phyloP scores from a whole-genome alignment of 2,888 invertebrate species.

The Tromatobia lineatoria region DNA sequence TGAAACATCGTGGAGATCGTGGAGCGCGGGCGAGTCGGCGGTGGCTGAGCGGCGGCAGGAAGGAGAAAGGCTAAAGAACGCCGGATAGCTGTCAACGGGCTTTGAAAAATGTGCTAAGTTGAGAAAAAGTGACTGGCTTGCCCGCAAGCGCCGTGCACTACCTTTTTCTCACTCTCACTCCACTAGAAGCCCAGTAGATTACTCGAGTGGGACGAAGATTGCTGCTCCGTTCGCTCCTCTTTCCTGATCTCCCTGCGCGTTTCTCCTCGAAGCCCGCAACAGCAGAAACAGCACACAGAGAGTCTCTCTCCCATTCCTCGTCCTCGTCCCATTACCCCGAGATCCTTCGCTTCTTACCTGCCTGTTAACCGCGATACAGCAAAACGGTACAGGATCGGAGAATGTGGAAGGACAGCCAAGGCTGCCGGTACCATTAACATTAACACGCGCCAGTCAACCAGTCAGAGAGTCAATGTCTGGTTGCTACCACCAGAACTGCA shows the following conservation, averaged over 20 bases:
- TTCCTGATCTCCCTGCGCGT: conserved; percentile 24
- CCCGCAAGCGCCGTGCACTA: conserved; percentile 79
- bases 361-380: conserved; percentile 80
- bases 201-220: conserved; percentile 15
- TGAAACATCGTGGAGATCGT: conserved; percentile 23
- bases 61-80: conserved; percentile 63
- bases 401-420: conserved; percentile 81
- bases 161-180: conserved; percentile 59
- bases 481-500: conserved; percentile 44
- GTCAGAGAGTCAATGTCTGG: conserved; percentile 32
- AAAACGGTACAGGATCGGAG: conserved; percentile 82
- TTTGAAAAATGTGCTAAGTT: conserved; percentile 83
- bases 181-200: conserved; percentile 33
- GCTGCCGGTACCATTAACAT: conserved; percentile 81
- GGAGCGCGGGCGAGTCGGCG: conserved; percentile 27
- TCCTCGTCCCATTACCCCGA: conserved; percentile 76
- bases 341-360: conserved; percentile 79
- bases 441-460: conserved; percentile 75
- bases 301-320: conserved; percentile 53
- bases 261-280: conserved; percentile 27
- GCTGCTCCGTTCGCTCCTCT: conserved; percentile 13
- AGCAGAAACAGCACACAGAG: conserved; percentile 57
- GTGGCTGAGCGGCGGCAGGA: conserved; percentile 38
- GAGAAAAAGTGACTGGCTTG: conserved; percentile 80
- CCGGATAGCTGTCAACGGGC: conserved; percentile 80